Base-by-base conservation (phyloP, 1,140 invertebrate species). In the Drosophila tani region DNA sequence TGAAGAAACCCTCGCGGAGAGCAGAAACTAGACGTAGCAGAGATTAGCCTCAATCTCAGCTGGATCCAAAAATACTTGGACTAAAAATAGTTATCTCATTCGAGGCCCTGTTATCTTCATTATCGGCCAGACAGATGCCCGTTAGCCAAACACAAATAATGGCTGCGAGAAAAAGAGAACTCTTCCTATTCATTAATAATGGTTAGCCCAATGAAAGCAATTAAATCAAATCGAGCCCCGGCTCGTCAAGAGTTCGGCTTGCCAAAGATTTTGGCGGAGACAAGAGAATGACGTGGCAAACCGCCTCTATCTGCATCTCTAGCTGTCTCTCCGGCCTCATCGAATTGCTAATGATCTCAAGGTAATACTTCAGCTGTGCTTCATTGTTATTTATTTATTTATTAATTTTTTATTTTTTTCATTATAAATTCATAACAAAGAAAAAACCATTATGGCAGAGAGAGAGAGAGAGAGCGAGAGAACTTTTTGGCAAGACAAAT, bases 131-230 rank as follows among this genome's bases (percentile, higher is more conserved):
- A 73, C 69, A 59, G 45, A 27, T 51, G 50, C 15, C 79, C 29
- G 35, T 63, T 58, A 71, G 51, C 59, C 40, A 50, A 46, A 50
- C 49, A 43, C 17, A 58, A 49, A 57, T 53, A 69, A 41, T 38
- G 56, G 27, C 29, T 14, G 64, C 50, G 15, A 49, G 27, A 24
- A 53, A 53, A 40, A 58, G 66, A 43, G 27, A 71, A 38, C 27
- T 50, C 69, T 41, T n/a, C 32, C 55, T 38, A 67, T 45, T 78
- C 21, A 55, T 69, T 82, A 74, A 51, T 78, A 81, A 85, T 78
- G 40, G 82, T 84, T 84, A 86, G 53, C 69, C 77, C 69, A 86
- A 86, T 85, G 75, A 79, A 86, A 82, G 79, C 82, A 86, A 86
- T 86, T 86, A 86, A 86, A 75, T 86, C 65, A 81, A 85, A 66